phyloP scores from a whole-genome alignment of 53 echinoderm and acorn worm species.

The Hippasteria phrygiana region DNA sequence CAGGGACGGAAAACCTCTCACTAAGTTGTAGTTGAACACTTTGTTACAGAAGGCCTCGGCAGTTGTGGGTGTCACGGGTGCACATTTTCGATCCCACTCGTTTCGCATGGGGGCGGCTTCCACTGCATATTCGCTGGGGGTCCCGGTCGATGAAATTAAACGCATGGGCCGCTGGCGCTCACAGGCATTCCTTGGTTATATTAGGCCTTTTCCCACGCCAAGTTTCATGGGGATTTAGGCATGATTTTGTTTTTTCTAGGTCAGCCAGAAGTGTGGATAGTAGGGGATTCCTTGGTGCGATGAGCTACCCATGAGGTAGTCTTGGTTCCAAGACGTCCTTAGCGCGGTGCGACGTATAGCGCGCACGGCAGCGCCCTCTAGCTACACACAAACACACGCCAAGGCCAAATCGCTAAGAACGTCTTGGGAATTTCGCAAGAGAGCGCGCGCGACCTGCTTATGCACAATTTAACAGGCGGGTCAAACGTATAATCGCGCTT shows the following conservation, averaged over 20 bases:
- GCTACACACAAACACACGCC: too few relatives aligned
- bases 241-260: not conserved
- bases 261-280: too few relatives aligned
- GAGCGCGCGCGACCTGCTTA: too few relatives aligned
- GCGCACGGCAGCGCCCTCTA: too few relatives aligned
- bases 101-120: conserved; percentile 60
- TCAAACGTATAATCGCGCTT: too few relatives aligned
- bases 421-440: too few relatives aligned
- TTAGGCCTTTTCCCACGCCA: not conserved
- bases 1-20: conserved; percentile 27
- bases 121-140: conserved; percentile 3
- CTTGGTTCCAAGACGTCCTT: too few relatives aligned
- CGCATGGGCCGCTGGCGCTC: conserved; percentile 50
- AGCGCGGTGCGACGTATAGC: too few relatives aligned
- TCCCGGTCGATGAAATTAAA: conserved; percentile 20
- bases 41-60: conserved; percentile 8
- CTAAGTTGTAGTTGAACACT: conserved; percentile 29
- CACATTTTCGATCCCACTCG: conserved; percentile 36
- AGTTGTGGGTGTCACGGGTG: not conserved
- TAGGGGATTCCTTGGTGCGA: conserved; percentile 22
- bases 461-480: too few relatives aligned
- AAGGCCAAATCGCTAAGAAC: too few relatives aligned
- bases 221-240: not conserved
- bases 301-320: not conserved
- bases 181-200: not conserved